Conservation (phyloP, 2,113 vertebrate genomes). For the Apteryx mantelli region DNA sequence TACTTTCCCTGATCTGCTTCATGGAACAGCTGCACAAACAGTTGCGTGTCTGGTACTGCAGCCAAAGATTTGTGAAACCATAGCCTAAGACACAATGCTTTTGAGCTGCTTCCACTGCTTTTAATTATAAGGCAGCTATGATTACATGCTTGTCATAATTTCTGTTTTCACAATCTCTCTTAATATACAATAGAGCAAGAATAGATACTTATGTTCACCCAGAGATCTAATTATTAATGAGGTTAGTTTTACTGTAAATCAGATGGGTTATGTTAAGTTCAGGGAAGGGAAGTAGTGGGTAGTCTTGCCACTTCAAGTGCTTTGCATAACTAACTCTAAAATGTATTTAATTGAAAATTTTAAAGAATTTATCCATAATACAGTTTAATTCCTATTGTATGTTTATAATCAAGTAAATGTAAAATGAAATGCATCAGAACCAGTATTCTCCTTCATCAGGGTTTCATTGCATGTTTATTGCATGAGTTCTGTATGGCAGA, state of each 20-base stretch:
- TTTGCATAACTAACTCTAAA: neutral
- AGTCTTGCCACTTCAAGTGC: neutral
- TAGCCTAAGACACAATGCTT: neutral
- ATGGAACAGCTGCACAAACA: constrained; percentile 35
- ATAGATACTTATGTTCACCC: neutral
- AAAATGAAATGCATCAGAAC: neutral
- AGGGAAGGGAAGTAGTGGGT: neutral
- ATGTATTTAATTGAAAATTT: neutral
- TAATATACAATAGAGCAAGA: neutral
- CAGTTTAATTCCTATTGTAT: neutral
- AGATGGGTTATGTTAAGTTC: neutral
- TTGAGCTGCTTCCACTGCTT: constrained; percentile 9
- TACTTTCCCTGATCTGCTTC: constrained; percentile 8
- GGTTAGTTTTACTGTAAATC: neutral
- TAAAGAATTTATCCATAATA: neutral
- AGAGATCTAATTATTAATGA: neutral
- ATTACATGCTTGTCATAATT: neutral
- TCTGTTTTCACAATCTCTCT: neutral
- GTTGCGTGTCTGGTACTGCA: neutral
- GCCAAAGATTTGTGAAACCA: constrained; percentile 5
- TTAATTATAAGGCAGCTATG: neutral
- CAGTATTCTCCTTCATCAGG: neutral
- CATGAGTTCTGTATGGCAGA: neutral
- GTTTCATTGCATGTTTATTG: neutral
- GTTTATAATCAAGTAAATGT: neutral